These are phyloP conservation scores for Zygaena filipendulae DNA, from an alignment of 2,888 invertebrate genomes.

Conservation along the genomic window DNA sequence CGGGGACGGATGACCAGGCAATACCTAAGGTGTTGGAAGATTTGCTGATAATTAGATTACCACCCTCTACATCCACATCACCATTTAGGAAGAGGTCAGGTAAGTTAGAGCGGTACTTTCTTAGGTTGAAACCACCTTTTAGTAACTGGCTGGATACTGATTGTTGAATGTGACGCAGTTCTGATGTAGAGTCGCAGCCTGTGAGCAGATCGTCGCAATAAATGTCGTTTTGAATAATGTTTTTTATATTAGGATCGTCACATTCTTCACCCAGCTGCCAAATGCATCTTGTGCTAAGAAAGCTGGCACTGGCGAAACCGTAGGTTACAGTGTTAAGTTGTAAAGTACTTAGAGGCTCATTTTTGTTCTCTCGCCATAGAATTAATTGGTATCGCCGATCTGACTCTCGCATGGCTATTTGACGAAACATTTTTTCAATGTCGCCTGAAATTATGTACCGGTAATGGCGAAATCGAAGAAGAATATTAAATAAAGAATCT, in stretches of 20 bases:
- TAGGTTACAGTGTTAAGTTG: too few relatives aligned
- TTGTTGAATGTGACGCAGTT: constrained; percentile 4
- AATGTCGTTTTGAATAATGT: constrained; percentile 5
- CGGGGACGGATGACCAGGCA: constrained; percentile 15
- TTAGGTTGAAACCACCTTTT: constrained; percentile 7
- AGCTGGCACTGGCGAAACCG: too few relatives aligned
- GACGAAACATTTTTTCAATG: too few relatives aligned
- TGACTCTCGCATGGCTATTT: constrained; percentile 1
- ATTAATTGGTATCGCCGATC: constrained; percentile 12
- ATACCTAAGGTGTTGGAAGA: constrained; percentile 10
- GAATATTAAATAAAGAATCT: too few relatives aligned
- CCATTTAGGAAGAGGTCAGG: too few relatives aligned
- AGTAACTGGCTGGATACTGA: constrained; percentile 1
- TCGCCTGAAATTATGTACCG: too few relatives aligned
- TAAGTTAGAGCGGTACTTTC: constrained; percentile 10
- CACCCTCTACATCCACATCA: too few relatives aligned
- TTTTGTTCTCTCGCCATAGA: constrained; percentile 7
- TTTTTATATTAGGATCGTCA: constrained; percentile 3
- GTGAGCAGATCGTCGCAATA: constrained; percentile 8
- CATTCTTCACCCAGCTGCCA: too few relatives aligned
- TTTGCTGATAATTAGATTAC: constrained; percentile 5
- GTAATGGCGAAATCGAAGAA: too few relatives aligned
- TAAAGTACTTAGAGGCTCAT: constrained; percentile 2
- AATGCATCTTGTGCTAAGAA: constrained; percentile 5
- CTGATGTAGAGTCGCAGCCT: constrained; percentile 4